Evolutionary conservation across 1,140 invertebrate species (phyloP).

Genomic region (Anthonomus grandis): DNA sequence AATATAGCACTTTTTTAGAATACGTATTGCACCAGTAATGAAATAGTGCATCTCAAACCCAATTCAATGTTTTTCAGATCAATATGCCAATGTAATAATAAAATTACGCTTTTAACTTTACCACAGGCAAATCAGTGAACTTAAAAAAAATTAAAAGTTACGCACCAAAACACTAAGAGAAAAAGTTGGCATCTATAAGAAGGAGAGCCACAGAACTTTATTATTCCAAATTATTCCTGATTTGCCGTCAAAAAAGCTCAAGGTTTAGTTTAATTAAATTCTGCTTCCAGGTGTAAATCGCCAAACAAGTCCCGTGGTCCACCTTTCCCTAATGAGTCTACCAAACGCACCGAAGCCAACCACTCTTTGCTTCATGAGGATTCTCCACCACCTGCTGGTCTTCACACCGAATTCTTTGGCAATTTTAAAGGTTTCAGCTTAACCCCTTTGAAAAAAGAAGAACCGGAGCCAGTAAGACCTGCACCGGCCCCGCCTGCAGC

Average conservation of each 20-base stretch:
- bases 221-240: too few species aligned
- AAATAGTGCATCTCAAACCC: too few species aligned
- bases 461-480: constrained; percentile 48
- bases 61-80: too few species aligned
- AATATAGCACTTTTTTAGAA: too few species aligned
- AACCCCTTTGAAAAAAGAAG: constrained; percentile 60
- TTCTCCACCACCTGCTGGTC: constrained; percentile 23
- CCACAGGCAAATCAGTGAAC: too few species aligned
- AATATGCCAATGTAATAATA: too few species aligned
- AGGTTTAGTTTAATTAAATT: background rate
- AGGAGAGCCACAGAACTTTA: too few species aligned
- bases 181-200: too few species aligned
- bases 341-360: constrained; percentile 54
- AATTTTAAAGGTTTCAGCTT: constrained; percentile 82
- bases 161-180: too few species aligned
- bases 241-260: background rate
- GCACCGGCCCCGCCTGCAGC: constrained; percentile 49
- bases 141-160: too few species aligned
- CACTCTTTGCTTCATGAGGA: constrained; percentile 49
- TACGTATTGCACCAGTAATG: too few species aligned
- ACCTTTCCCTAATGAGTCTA: constrained; percentile 54
- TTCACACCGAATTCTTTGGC: constrained; percentile 69
- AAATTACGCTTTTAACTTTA: too few species aligned
- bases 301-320: constrained; percentile 53
- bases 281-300: constrained; percentile 44